A percentile compares a stretch with the other conserved stretches of the same genome.
Conservation (phyloP, 2,888 invertebrate species). For the Heliconius erato region DNA sequence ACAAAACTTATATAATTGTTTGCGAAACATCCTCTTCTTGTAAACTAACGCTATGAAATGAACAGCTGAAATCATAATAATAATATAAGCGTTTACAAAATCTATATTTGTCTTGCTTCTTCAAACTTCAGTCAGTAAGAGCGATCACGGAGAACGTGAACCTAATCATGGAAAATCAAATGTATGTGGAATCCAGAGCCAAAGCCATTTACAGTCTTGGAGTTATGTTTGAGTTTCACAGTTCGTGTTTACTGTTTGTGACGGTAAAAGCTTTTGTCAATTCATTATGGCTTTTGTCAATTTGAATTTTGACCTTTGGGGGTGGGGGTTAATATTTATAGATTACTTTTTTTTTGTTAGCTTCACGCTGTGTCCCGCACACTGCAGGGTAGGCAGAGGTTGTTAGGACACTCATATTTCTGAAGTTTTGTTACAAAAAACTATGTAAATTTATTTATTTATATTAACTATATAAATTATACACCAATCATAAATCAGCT, state of each 20-base stretch:
- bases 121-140: constrained; percentile 59
- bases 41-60: not conserved
- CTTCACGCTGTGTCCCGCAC: no score
- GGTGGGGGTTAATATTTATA: not conserved
- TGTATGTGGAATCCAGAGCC: constrained; percentile 53
- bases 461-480: no score
- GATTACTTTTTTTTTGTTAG: not conserved
- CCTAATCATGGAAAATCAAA: constrained; percentile 75
- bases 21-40: not conserved
- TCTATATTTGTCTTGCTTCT: constrained; percentile 38
- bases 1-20: not conserved
- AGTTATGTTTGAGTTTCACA: constrained; percentile 40
- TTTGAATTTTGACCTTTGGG: not conserved
- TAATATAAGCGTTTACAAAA: constrained; percentile 21
- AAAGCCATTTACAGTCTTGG: constrained; percentile 48
- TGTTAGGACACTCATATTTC: no score
- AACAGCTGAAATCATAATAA: constrained; percentile 17
- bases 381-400: no score
- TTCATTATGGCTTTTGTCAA: constrained; percentile 32
- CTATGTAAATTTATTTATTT: no score
- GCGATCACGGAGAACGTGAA: constrained; percentile 69
- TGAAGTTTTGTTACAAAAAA: no score
- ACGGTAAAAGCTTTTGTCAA: constrained; percentile 43
- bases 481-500: no score
- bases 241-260: constrained; percentile 38